Evolutionary conservation across 2,888 invertebrate species (phyloP).

Genomic region (Mythimna albipuncta): DNA sequence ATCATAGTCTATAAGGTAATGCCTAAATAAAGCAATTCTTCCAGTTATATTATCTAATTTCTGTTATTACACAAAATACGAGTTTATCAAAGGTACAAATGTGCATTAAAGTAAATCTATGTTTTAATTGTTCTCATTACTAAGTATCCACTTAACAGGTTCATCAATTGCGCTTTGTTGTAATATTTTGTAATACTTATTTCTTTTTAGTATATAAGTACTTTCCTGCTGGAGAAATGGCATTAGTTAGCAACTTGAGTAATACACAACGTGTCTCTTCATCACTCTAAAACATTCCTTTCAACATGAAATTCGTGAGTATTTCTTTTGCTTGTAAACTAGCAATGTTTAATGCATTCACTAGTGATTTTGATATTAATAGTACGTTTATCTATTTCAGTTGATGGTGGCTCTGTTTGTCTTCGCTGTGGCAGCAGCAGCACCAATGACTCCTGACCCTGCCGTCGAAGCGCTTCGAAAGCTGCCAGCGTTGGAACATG

Average conservation of each 20-base stretch:
- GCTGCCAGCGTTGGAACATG: slow-evolving; percentile 73
- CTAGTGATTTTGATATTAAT: slow-evolving; percentile 1
- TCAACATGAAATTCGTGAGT: slow-evolving; percentile 71
- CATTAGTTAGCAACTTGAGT: slow-evolving; percentile 34
- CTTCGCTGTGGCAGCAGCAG: slow-evolving; percentile 65
- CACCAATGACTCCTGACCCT: slow-evolving; percentile 59
- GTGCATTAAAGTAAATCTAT: too few species aligned
- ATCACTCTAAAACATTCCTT: slow-evolving; percentile 10
- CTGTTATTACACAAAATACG: too few species aligned
- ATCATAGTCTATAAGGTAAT: too few species aligned
- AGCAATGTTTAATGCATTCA: neutral
- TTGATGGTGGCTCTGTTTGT: slow-evolving; percentile 66
- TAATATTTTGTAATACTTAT: neutral
- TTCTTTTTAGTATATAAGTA: neutral
- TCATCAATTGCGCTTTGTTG: neutral
- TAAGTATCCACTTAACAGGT: neutral
- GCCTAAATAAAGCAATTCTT: too few species aligned
- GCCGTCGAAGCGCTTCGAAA: slow-evolving; percentile 61
- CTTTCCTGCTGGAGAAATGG: slow-evolving; percentile 21
- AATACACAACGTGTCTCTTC: slow-evolving; percentile 15
- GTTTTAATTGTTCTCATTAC: neutral
- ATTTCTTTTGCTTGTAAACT: neutral
- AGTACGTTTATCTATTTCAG: slow-evolving; percentile 59
- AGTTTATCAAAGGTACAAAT: too few species aligned
- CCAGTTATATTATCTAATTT: too few species aligned